A percentile compares a stretch with the other conserved stretches of the same genome.
Evolutionary conservation across 2,113 vertebrate genomes (phyloP).

Genomic region (Corythornis cristatus): DNA sequence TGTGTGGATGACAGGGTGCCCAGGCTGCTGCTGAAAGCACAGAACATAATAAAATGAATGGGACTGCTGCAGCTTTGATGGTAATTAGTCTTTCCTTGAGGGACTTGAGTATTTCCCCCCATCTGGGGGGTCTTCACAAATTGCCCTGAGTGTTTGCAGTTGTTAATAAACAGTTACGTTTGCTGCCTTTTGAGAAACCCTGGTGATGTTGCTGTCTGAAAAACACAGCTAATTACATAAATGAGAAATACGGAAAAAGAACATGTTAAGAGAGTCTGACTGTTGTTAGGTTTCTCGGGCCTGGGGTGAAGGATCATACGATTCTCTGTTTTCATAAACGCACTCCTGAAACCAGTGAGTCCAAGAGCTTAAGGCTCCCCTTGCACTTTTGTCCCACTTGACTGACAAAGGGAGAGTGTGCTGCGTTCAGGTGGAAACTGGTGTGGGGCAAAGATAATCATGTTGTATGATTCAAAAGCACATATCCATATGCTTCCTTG

Average conservation of each 20-base stretch:
- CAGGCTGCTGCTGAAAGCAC: background rate
- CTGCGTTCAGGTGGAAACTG: background rate
- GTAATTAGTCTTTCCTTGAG: constrained; percentile 20
- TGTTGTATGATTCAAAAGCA: background rate
- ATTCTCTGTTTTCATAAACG: constrained; percentile 40
- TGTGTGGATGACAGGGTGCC: background rate
- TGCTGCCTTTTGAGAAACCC: background rate
- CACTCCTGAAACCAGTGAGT: constrained; percentile 26
- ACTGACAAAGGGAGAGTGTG: constrained; percentile 6
- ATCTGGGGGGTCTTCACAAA: constrained; percentile 7
- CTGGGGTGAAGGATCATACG: background rate
- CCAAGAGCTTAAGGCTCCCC: constrained; percentile 26
- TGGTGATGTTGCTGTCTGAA: background rate
- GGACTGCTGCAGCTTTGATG: background rate
- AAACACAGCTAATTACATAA: constrained; percentile 22
- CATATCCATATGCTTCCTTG: background rate
- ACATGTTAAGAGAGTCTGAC: background rate
- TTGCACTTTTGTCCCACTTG: constrained; percentile 20
- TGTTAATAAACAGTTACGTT: background rate
- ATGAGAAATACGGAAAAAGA: background rate
- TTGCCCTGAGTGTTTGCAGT: background rate
- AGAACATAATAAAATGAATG: background rate
- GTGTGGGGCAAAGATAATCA: background rate
- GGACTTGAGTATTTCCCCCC: background rate
- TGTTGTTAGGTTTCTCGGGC: constrained; percentile 23